Conservation (phyloP, 2,888 invertebrate genomes). For the Toxonevra muliebris region DNA sequence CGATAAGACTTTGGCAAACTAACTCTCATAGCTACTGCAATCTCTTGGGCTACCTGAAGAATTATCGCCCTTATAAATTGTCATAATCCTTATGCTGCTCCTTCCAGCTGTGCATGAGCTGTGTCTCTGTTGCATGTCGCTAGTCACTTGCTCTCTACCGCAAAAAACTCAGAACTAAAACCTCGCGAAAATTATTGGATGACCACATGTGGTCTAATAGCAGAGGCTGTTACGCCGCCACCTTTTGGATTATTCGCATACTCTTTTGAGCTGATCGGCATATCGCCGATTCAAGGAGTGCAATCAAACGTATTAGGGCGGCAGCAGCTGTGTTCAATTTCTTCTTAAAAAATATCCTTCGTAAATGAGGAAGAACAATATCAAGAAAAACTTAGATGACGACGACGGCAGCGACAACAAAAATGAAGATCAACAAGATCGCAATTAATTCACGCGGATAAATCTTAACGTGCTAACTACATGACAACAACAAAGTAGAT, state of each 20-base stretch:
- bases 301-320: constrained; percentile 3
- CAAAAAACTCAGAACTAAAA: too few species aligned
- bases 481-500: constrained; percentile 65
- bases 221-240: constrained; percentile 12
- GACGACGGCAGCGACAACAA: neutral
- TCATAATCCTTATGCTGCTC: constrained; percentile 56
- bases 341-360: too few species aligned
- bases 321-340: constrained; percentile 36
- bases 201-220: constrained; percentile 21
- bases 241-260: constrained; percentile 28
- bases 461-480: constrained; percentile 66
- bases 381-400: constrained; percentile 6
- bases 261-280: neutral
- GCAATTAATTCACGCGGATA: constrained; percentile 65
- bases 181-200: neutral
- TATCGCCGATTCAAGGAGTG: too few species aligned
- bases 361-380: constrained; percentile 18
- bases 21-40: too few species aligned
- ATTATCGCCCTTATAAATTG: constrained; percentile 59
- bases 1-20: too few species aligned
- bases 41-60: constrained; percentile 40
- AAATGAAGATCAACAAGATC: constrained; percentile 54
- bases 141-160: too few species aligned
- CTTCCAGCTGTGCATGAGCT: constrained; percentile 44
- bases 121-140: too few species aligned